Percentiles rank a stretch among this genome's conserved stretches.
These are phyloP conservation scores for Rhagophthalmus giganteus DNA, from an alignment of 2,888 invertebrate species.

Conservation along the genomic window DNA sequence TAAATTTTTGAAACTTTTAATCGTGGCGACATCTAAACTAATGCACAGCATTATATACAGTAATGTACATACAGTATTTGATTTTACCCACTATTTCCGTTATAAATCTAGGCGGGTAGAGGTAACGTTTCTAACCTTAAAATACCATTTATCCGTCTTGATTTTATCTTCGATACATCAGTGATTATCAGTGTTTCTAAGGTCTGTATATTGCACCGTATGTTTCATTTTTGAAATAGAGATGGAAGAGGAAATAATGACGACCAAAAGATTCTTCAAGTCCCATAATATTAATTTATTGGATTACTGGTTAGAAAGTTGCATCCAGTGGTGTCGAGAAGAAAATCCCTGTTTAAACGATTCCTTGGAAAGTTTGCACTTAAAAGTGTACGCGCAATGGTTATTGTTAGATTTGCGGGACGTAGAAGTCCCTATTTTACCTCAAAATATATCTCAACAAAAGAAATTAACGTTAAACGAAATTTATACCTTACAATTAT, in stretches of 20 bases:
- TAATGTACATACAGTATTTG: no score
- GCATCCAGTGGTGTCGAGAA: conserved; percentile 60
- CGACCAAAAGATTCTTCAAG: conserved; percentile 39
- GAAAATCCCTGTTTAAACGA: conserved; percentile 52
- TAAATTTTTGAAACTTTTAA: no score
- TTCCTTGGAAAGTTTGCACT: conserved; percentile 58
- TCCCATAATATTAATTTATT: conserved; percentile 40
- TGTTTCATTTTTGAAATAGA: no score
- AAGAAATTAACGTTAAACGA: conserved; percentile 58
- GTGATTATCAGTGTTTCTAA: no score
- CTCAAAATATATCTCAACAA: conserved; percentile 58
- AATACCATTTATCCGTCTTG: no score
- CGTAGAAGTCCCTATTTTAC: conserved; percentile 65
- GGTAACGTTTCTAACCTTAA: no score
- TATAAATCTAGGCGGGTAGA: no score
- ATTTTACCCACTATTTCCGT: no score
- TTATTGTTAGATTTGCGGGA: conserved; percentile 65
- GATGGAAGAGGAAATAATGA: conserved; percentile 20
- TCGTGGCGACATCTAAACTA: no score
- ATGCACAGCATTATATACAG: no score
- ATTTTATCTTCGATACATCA: no score
- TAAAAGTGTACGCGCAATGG: conserved; percentile 69
- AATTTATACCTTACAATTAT: conserved; percentile 66
- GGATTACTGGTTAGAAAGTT: conserved; percentile 53
- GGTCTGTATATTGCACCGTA: no score